These are phyloP conservation scores for Hedychridium roseum DNA, from an alignment of 2,888 invertebrate species.

Conservation along the genomic window DNA sequence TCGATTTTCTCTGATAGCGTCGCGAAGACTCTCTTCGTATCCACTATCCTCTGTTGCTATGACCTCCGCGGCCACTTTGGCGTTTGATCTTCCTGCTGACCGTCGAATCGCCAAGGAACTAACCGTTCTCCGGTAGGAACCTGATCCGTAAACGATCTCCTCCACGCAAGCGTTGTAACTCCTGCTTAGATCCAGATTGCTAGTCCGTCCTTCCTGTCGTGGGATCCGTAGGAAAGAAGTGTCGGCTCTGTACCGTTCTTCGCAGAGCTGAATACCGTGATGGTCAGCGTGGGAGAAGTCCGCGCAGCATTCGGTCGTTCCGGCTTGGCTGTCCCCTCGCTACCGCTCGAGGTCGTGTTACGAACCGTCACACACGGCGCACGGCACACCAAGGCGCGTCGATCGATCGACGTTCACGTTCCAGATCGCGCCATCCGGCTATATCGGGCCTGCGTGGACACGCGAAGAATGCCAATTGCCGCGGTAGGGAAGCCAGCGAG, in stretches of 20 bases:
- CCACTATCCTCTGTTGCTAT: constrained; percentile 17
- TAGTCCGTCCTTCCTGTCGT: too few species aligned
- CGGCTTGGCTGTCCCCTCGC: too few species aligned
- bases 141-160: too few species aligned
- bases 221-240: too few species aligned
- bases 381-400: constrained; percentile 26
- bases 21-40: constrained; percentile 36
- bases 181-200: constrained; percentile 36
- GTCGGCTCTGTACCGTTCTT: too few species aligned
- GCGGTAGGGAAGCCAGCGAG: too few species aligned
- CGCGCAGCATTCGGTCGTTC: too few species aligned
- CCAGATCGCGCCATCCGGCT: constrained; percentile 36
- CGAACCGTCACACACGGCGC: constrained; percentile 18
- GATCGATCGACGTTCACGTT: constrained; percentile 35
- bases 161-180: too few species aligned
- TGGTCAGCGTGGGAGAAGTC: too few species aligned
- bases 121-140: too few species aligned
- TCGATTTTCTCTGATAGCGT: constrained; percentile 34
- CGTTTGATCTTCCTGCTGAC: constrained; percentile 12
- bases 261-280: too few species aligned
- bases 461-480: constrained; percentile 37
- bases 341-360: too few species aligned
- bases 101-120: constrained; percentile 11
- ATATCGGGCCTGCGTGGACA: constrained; percentile 36
- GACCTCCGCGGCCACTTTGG: constrained; percentile 17